These are phyloP conservation scores for Sminthurides bifidus DNA, from an alignment of 1,140 invertebrate genomes.

Conservation along the genomic window DNA sequence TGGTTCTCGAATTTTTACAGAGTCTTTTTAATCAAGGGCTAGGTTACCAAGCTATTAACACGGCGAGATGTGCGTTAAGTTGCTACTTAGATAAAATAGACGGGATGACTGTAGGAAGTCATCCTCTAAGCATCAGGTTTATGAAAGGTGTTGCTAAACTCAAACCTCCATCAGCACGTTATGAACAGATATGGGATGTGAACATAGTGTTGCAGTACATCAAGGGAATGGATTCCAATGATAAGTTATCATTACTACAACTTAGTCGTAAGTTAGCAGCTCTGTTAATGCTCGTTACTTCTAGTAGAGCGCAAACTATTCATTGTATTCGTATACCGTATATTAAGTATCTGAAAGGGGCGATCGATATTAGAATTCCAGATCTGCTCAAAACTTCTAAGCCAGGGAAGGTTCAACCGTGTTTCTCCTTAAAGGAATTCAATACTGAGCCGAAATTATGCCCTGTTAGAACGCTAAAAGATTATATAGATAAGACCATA, in stretches of 20 bases:
- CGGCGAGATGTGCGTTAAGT: constrained; percentile 2
- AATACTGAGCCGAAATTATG: background rate
- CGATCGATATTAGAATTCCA: background rate
- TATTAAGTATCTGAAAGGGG: background rate
- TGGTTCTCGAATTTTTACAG: background rate
- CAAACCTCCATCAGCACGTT: background rate
- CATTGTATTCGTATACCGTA: background rate
- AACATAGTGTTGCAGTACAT: background rate
- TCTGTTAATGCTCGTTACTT: background rate
- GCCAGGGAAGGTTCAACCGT: background rate
- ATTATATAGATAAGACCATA: background rate
- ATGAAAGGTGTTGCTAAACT: background rate
- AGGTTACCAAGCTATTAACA: constrained; percentile 1
- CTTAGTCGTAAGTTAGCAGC: background rate
- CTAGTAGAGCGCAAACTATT: background rate
- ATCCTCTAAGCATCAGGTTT: background rate
- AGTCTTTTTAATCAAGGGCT: background rate
- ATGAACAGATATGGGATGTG: constrained; percentile 2
- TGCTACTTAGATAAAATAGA: background rate
- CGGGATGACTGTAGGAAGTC: background rate
- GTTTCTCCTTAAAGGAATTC: background rate
- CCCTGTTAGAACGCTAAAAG: background rate
- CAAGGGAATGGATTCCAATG: background rate
- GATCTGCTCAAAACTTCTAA: background rate
- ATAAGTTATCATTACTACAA: background rate